Evolutionary conservation across 2,888 invertebrate species (phyloP).

Genomic region (Scotopteryx bipunctaria): DNA sequence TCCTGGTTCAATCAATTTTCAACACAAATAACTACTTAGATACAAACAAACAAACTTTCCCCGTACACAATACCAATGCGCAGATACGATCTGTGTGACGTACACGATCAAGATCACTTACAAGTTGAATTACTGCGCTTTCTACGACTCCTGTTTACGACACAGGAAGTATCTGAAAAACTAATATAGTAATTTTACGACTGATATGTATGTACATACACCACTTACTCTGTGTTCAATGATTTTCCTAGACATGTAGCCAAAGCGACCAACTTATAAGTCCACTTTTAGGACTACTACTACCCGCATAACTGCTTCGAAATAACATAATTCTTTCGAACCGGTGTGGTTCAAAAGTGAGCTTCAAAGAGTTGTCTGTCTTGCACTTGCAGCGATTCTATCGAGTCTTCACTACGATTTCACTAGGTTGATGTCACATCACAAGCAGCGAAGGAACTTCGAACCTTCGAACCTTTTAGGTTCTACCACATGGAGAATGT

Average conservation of each 20-base stretch:
- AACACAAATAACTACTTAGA: constrained; percentile 5
- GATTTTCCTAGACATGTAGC: neutral
- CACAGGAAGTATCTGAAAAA: constrained; percentile 44
- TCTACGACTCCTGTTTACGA: constrained; percentile 44
- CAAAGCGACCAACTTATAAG: neutral
- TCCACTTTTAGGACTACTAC: no score
- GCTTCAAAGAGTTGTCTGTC: no score
- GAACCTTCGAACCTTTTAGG: no score
- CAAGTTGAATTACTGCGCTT: constrained; percentile 48
- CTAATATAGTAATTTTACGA: constrained; percentile 32
- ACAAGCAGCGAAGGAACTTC: no score
- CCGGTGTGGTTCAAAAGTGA: no score
- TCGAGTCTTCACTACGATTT: no score
- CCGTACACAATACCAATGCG: constrained; percentile 28
- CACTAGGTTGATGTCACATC: no score
- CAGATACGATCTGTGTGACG: constrained; percentile 32
- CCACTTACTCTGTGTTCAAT: neutral
- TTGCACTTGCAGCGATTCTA: no score
- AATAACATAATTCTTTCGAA: no score
- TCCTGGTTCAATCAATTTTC: constrained; percentile 6
- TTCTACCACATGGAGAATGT: no score
- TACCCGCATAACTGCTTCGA: no score
- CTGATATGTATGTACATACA: neutral
- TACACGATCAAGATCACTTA: constrained; percentile 46
- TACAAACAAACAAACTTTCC: constrained; percentile 32